Evolutionary conservation across 2,113 vertebrate genomes (phyloP).

Genomic region (Halcyon malimbica): DNA sequence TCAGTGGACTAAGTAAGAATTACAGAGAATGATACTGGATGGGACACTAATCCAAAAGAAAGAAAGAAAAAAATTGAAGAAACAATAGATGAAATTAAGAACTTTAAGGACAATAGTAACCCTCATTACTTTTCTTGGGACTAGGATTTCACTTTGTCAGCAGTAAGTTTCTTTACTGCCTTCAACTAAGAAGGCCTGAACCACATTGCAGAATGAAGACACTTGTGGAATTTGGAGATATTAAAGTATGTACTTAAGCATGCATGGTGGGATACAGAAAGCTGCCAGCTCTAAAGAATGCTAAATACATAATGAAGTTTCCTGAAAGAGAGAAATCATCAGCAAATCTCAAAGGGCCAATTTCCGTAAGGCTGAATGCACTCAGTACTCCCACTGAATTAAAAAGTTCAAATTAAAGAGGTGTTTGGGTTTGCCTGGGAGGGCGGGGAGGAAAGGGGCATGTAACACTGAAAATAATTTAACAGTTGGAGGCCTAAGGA

Average conservation of each 20-base stretch:
- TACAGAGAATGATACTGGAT: background rate
- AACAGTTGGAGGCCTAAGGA: background rate
- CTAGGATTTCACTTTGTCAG: background rate
- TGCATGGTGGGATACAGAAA: background rate
- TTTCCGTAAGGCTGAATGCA: background rate
- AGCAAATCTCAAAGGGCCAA: background rate
- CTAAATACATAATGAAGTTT: conserved; percentile 13
- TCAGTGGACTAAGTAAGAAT: background rate
- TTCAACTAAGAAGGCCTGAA: background rate
- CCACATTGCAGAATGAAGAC: background rate
- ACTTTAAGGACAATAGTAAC: background rate
- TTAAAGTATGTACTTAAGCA: background rate
- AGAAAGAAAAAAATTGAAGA: background rate
- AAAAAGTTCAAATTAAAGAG: background rate
- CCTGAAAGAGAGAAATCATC: conserved; percentile 9
- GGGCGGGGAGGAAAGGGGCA: background rate
- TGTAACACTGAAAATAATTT: background rate
- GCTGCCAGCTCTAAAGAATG: background rate
- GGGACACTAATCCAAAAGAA: background rate
- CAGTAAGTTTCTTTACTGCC: background rate
- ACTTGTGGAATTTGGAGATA: background rate
- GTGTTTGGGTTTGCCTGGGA: background rate
- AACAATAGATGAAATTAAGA: background rate
- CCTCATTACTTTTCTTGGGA: background rate
- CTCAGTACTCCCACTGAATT: conserved; percentile 4